Percentiles rank a stretch among this genome's conserved stretches.
These are phyloP conservation scores for Neoaliturus tenellus DNA, from an alignment of 2,888 invertebrate species.

Conservation along the genomic window DNA sequence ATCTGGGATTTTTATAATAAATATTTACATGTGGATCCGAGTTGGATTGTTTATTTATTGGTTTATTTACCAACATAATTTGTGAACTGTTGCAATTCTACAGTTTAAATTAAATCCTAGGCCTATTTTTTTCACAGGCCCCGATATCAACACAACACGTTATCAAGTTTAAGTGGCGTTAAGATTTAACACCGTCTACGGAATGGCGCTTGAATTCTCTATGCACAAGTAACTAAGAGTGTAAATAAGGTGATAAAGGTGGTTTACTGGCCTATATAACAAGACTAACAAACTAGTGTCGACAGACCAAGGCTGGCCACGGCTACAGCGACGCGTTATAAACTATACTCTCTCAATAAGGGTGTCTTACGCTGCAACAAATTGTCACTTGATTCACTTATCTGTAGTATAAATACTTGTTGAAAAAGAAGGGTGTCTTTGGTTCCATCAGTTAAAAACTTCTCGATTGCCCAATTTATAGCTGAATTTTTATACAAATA, in stretches of 20 bases:
- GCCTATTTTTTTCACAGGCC: too few species aligned
- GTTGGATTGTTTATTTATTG: too few species aligned
- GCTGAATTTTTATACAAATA: too few species aligned
- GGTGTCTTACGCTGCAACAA: background rate
- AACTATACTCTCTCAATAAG: background rate
- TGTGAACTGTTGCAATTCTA: too few species aligned
- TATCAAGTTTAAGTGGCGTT: background rate
- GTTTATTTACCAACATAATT: too few species aligned
- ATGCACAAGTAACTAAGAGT: slow-evolving; percentile 9
- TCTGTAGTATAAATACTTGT: background rate
- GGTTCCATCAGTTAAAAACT: too few species aligned
- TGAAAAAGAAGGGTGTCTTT: too few species aligned
- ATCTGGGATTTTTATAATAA: too few species aligned
- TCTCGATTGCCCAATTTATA: too few species aligned
- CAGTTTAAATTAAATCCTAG: too few species aligned
- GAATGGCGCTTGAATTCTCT: slow-evolving; percentile 9
- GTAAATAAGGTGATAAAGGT: slow-evolving; percentile 13
- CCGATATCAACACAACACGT: background rate
- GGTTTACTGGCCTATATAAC: slow-evolving; percentile 4
- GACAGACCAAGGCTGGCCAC: background rate
- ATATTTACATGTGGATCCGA: too few species aligned
- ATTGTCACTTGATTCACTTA: background rate
- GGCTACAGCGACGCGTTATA: background rate
- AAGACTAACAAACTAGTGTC: background rate
- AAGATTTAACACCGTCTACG: background rate